Percentiles rank a stretch among this genome's conserved stretches.
phyloP scores from a whole-genome alignment of 2,113 vertebrate species.

The Lutjanus erythropterus region DNA sequence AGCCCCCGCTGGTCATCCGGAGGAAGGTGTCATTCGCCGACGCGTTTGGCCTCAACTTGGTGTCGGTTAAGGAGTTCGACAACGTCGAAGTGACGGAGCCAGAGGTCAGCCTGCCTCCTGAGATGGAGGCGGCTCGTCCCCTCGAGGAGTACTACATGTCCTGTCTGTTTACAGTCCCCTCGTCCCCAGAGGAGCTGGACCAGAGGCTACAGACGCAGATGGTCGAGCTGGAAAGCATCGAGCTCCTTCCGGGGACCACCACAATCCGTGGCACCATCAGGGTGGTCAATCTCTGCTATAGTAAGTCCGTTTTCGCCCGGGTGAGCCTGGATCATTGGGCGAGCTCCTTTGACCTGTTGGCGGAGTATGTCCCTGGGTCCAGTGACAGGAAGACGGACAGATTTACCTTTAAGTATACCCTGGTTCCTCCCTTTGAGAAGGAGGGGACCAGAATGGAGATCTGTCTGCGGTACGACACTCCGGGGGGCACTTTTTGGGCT shows the following conservation, averaged over 20 bases:
- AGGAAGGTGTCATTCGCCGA: slow-evolving; percentile 98
- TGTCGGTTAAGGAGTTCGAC: slow-evolving; percentile 95
- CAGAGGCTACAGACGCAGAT: slow-evolving; percentile 88
- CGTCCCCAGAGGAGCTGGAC: slow-evolving; percentile 87
- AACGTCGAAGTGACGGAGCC: slow-evolving; percentile 78
- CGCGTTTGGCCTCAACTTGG: slow-evolving; percentile 93
- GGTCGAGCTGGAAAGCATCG: slow-evolving; percentile 89
- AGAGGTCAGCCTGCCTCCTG: slow-evolving; percentile 59
- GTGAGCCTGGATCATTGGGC: slow-evolving; percentile 91
- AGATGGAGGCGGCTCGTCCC: slow-evolving; percentile 63
- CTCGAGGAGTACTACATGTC: slow-evolving; percentile 88
- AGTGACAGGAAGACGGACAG: slow-evolving; percentile 92
- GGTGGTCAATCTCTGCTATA: slow-evolving; percentile 93
- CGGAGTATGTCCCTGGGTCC: slow-evolving; percentile 93
- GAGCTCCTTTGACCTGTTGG: slow-evolving; percentile 90
- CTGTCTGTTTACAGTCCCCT: slow-evolving; percentile 87
- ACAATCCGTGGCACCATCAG: slow-evolving; percentile 90
- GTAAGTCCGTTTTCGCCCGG: slow-evolving; percentile 90
- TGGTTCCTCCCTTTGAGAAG: slow-evolving; percentile 88
- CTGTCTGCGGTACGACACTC: slow-evolving; percentile 94
- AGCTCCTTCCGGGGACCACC: slow-evolving; percentile 87
- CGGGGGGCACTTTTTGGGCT: slow-evolving; percentile 92
- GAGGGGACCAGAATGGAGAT: slow-evolving; percentile 91
- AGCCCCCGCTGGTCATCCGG: slow-evolving; percentile 72
- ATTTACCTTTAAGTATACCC: slow-evolving; percentile 91